These are phyloP conservation scores for Belonocnema kinseyi DNA, from an alignment of 1,140 invertebrate species.

Conservation along the genomic window DNA sequence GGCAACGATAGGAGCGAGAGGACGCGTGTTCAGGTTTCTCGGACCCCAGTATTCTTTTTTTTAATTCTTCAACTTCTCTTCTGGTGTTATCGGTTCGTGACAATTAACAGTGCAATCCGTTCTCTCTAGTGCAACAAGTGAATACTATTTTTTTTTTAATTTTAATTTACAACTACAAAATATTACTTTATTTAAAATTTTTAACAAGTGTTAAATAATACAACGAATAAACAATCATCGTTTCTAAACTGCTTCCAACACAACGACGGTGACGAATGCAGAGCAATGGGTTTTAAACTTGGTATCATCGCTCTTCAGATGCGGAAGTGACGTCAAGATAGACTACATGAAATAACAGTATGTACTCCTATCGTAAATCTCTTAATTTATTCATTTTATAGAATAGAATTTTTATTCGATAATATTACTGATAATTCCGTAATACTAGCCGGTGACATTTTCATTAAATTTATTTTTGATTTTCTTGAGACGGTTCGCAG, in stretches of 20 bases:
- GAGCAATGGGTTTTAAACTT: background rate
- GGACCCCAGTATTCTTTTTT: background rate
- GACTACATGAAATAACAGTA: background rate
- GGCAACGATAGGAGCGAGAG: constrained; percentile 34
- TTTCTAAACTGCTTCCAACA: background rate
- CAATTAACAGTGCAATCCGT: background rate
- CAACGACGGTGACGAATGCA: background rate
- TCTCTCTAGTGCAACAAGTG: background rate
- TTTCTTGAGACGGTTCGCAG: background rate
- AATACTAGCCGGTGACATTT: too few species aligned
- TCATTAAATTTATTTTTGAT: background rate
- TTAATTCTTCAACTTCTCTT: background rate
- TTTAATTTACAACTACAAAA: background rate
- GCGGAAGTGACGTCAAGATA: background rate
- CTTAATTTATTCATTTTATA: background rate
- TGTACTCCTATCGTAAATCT: background rate
- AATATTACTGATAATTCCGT: too few species aligned
- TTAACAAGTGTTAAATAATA: background rate
- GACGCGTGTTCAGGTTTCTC: constrained; percentile 28
- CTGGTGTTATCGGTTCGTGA: background rate
- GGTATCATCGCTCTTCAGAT: background rate
- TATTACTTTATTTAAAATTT: background rate
- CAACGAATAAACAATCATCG: background rate
- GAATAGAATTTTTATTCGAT: background rate
- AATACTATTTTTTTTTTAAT: background rate